Conservation (phyloP, 2,113 vertebrate species). For the Strix aluco region DNA sequence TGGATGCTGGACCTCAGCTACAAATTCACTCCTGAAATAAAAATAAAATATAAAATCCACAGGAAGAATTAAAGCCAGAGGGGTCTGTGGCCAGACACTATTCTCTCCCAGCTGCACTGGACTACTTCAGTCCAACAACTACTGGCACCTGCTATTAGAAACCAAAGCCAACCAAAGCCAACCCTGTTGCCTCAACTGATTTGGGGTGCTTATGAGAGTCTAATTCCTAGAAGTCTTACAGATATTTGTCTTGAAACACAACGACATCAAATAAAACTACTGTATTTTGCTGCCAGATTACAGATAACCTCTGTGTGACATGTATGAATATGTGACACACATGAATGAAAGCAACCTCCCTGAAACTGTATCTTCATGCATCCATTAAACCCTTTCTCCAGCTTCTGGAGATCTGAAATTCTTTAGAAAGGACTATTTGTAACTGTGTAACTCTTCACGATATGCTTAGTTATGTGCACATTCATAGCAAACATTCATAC, state of each 20-base stretch:
- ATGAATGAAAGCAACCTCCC: not conserved
- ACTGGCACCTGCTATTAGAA: not conserved
- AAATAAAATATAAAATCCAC: not conserved
- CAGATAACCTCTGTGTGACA: not conserved
- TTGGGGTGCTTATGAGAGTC: not conserved
- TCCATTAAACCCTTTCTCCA: not conserved
- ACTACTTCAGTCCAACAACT: not conserved
- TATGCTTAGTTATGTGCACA: not conserved
- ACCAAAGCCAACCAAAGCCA: not conserved
- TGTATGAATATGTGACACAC: not conserved
- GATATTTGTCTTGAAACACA: not conserved
- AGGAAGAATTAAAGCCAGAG: not conserved
- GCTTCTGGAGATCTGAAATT: not conserved
- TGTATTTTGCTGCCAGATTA: not conserved
- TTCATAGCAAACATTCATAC: not conserved
- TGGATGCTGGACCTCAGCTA: not conserved
- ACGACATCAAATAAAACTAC: not conserved
- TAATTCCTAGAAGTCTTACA: not conserved
- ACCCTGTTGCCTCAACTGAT: not conserved
- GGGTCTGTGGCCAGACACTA: not conserved
- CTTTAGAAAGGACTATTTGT: not conserved
- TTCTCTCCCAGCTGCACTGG: not conserved
- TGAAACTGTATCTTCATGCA: not conserved
- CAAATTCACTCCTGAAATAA: not conserved
- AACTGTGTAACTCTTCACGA: not conserved